A percentile compares a stretch with the other conserved stretches of the same genome.
These are phyloP conservation scores for Mesocentrotus franciscanus DNA, from an alignment of 53 echinoderm and acorn worm genomes.

Conservation along the genomic window DNA sequence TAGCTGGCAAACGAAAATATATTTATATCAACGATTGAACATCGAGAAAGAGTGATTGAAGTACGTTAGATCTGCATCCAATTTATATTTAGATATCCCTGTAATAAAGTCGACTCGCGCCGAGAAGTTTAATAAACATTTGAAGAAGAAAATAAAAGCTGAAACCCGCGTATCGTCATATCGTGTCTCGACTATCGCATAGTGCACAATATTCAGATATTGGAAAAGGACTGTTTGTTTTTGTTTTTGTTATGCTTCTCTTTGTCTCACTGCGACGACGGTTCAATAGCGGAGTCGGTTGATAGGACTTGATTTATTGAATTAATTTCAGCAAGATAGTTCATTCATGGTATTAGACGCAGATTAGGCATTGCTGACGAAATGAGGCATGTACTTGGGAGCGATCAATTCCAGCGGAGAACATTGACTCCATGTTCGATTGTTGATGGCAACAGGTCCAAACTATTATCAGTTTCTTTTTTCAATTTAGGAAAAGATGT, in stretches of 20 bases:
- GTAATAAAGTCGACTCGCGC: conserved; percentile 36
- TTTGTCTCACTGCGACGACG: background rate
- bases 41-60: conserved; percentile 27
- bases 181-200: background rate
- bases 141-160: background rate
- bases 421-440: background rate
- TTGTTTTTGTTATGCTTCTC: conserved; percentile 15
- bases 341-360: conserved; percentile 40
- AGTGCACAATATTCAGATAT: background rate
- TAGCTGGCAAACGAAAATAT: background rate
- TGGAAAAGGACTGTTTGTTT: background rate
- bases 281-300: background rate
- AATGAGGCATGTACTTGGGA: conserved; percentile 35
- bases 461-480: background rate
- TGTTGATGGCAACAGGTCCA: conserved; percentile 23
- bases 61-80: background rate
- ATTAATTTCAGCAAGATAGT: conserved; percentile 49
- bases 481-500: background rate
- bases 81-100: conserved; percentile 22
- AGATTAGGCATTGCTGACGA: background rate
- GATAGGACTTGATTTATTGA: conserved; percentile 49
- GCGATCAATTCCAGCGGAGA: conserved; percentile 3
- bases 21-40: conserved; percentile 23
- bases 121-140: conserved; percentile 46
- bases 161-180: background rate